A percentile compares a stretch with the other conserved stretches of the same genome.
Conservation (phyloP, 2,888 invertebrate species). For the Drosophila parthenogenetica region DNA sequence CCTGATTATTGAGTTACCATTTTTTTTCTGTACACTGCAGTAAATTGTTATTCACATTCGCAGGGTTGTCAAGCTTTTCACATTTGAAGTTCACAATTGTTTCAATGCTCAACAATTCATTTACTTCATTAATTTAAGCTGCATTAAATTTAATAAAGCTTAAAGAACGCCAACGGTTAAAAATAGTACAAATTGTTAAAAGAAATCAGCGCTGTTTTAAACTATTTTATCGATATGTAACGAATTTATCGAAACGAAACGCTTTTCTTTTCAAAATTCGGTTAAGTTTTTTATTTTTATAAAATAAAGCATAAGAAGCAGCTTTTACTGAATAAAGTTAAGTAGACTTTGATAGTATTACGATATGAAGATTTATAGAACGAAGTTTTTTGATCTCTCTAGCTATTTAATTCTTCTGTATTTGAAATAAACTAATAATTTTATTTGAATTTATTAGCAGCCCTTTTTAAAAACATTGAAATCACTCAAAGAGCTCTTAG, state of each 20-base stretch:
- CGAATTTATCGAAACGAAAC: not conserved
- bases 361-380: too few relatives aligned
- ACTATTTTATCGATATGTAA: not conserved
- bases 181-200: not conserved
- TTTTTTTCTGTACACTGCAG: slow-evolving; percentile 71
- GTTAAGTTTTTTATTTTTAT: not conserved
- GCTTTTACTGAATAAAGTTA: too few relatives aligned
- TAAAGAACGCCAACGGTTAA: too few relatives aligned
- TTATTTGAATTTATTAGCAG: too few relatives aligned
- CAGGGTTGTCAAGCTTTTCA: slow-evolving; percentile 64
- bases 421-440: too few relatives aligned
- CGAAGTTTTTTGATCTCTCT: too few relatives aligned
- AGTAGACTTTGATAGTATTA: too few relatives aligned
- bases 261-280: not conserved
- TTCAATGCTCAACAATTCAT: not conserved
- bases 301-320: too few relatives aligned
- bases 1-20: slow-evolving; percentile 73
- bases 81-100: not conserved
- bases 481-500: too few relatives aligned
- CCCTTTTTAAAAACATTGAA: too few relatives aligned
- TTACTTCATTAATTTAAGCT: too few relatives aligned
- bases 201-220: not conserved
- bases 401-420: too few relatives aligned
- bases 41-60: slow-evolving; percentile 44
- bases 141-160: not conserved